A percentile compares a stretch with the other conserved stretches of the same genome.
Evolutionary conservation across 2,888 invertebrate genomes (phyloP).

Genomic region (Cordilura impudica): DNA sequence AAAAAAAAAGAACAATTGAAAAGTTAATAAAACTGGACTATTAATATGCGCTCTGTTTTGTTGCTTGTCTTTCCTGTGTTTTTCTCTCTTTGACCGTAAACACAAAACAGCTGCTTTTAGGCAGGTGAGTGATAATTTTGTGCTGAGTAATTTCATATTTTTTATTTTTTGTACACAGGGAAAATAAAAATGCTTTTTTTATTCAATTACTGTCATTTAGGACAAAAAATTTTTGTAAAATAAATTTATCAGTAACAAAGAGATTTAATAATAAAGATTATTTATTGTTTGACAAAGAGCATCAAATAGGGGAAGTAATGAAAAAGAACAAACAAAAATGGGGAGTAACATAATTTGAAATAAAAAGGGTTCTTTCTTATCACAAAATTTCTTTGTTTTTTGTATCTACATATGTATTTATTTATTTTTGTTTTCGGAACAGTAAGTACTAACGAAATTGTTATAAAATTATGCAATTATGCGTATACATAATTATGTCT

Average conservation of each 20-base stretch:
- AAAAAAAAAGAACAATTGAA: neutral
- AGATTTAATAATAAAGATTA: neutral
- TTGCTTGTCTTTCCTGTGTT: neutral
- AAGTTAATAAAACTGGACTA: neutral
- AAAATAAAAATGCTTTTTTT: neutral
- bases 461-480: neutral
- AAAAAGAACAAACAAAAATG: neutral
- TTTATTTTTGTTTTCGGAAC: too few relatives aligned
- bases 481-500: neutral
- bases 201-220: neutral
- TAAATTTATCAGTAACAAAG: neutral
- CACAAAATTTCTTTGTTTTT: neutral
- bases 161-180: neutral
- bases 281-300: neutral
- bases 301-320: neutral
- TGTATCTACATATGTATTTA: neutral
- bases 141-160: neutral
- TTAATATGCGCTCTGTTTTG: too few relatives aligned
- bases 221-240: neutral
- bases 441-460: too few relatives aligned
- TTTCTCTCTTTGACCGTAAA: slow-evolving; percentile 1
- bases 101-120: slow-evolving; percentile 22
- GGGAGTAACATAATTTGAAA: neutral
- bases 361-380: neutral
- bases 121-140: neutral